Evolutionary conservation across 2,797 vertebrate genomes (phyloP).

Genomic region (Borostomias antarcticus): DNA sequence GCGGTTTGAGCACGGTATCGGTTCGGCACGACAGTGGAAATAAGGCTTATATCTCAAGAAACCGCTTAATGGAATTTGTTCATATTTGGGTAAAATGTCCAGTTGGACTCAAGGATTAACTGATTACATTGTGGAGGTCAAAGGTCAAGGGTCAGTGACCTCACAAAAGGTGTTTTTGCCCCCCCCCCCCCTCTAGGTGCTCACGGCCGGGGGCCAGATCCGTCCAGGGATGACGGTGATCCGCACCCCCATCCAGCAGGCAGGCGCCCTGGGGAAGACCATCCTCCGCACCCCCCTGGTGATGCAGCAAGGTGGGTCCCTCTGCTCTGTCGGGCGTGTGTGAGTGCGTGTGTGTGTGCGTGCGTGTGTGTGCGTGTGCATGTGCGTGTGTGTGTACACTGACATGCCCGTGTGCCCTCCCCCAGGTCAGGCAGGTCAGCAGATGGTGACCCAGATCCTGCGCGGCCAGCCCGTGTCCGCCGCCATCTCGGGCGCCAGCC

Average conservation of each 20-base stretch:
- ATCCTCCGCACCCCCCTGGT: constrained; percentile 91
- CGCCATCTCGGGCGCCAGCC: constrained; percentile 80
- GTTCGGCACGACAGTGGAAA: too few species aligned
- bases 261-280: constrained; percentile 85
- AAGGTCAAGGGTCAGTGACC: too few species aligned
- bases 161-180: too few species aligned
- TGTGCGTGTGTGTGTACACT: neutral
- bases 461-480: constrained; percentile 92
- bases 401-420: neutral
- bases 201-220: constrained; percentile 82
- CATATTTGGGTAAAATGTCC: too few species aligned
- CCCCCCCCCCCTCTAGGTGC: constrained; percentile 82
- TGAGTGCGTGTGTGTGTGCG: neutral
- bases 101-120: too few species aligned
- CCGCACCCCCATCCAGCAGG: constrained; percentile 87
- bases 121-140: too few species aligned
- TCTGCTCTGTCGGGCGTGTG: neutral
- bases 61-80: too few species aligned
- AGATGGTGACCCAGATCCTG: constrained; percentile 94
- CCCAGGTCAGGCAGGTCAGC: constrained; percentile 85
- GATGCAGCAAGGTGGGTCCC: constrained; percentile 90
- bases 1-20: too few species aligned
- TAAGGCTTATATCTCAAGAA: too few species aligned
- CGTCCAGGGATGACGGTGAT: constrained; percentile 94
- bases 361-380: neutral